Percentiles rank a stretch among this genome's conserved stretches.
Evolutionary conservation across 2,888 invertebrate genomes (phyloP).

Genomic region (Acrobasis suavella): DNA sequence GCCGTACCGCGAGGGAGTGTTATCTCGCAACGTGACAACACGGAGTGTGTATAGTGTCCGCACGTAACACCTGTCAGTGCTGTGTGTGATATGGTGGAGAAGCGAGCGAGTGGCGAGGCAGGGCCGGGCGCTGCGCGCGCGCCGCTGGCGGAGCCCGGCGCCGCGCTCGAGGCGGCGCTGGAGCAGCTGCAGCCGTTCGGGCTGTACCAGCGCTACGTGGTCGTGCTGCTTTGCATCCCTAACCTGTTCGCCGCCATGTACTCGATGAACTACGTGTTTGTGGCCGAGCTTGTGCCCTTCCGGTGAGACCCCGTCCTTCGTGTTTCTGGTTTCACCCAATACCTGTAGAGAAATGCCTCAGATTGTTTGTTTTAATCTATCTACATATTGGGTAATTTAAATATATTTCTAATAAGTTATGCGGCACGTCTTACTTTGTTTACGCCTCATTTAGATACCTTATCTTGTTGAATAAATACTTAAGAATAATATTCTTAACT

Average conservation of each 20-base stretch:
- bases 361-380: too few relatives aligned
- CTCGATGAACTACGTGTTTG: constrained; percentile 81
- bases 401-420: too few relatives aligned
- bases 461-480: too few relatives aligned
- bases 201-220: constrained; percentile 64
- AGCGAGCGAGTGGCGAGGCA: constrained; percentile 20
- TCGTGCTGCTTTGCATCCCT: constrained; percentile 70
- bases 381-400: too few relatives aligned
- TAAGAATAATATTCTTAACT: too few relatives aligned
- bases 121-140: neutral
- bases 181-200: constrained; percentile 70
- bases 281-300: constrained; percentile 79
- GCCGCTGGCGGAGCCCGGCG: constrained; percentile 30
- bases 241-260: constrained; percentile 78
- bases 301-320: constrained; percentile 60
- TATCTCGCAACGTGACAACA: constrained; percentile 19
- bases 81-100: constrained; percentile 25
- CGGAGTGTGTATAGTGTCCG: neutral
- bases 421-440: too few relatives aligned
- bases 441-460: too few relatives aligned
- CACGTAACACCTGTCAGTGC: constrained; percentile 26
- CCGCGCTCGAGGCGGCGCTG: constrained; percentile 60
- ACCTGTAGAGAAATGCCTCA: neutral
- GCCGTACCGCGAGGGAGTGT: constrained; percentile 12
- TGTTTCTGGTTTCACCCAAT: neutral